Evolutionary conservation across 2,797 vertebrate species (phyloP), one percentile per base, ranked within the genome.

Genomic region (Pipistrellus kuhlii): DNA sequence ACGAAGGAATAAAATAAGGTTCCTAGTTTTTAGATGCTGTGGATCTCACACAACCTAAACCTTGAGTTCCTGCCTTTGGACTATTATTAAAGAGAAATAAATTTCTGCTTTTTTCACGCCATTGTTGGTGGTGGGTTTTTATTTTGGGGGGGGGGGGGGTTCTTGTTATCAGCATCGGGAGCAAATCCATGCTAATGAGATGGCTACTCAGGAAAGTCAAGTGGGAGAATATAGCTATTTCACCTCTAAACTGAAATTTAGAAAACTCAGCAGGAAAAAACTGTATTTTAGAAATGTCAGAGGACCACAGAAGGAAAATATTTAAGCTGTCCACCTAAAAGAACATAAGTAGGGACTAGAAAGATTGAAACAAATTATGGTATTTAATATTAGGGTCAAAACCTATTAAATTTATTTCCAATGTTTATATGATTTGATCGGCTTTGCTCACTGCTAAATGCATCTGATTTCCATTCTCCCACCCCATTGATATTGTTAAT

Each of bases 391-490:
- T 6, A 1, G 68, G 17, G 20, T 77, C 30, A 20, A 75, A 93
- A 48, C 32, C 85, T 57, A 76, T 92, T 72, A 90, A 59, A 23
- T 35, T 21, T 66, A 32, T 88, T 96, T 94, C 35, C 83, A 92
- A 23, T 89, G 46, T 69, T 53, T 46, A 55, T 48, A 78, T 20
- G 20, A 35, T 85, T 30, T 77, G 9, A 4, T 3, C 18, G 48
- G 9, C 17, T 23, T 84, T 83, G 57, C 8, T 64, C 3, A 87
- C 38, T 32, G 21, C 20, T 75, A 35, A 96, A 4, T 51, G 55
- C 71, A 27, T 4, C 84, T 96, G 12, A 89, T 91, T 82, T 97
- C 86, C 84, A 51, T 88, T 93, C 44, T 90, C 71, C 95, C 51
- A 35, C 73, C 53, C 53, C 38, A 81, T 95, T 83, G 66, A 55